Evolutionary conservation across 2,113 vertebrate species (phyloP).

Genomic region (Pogona vitticeps): DNA sequence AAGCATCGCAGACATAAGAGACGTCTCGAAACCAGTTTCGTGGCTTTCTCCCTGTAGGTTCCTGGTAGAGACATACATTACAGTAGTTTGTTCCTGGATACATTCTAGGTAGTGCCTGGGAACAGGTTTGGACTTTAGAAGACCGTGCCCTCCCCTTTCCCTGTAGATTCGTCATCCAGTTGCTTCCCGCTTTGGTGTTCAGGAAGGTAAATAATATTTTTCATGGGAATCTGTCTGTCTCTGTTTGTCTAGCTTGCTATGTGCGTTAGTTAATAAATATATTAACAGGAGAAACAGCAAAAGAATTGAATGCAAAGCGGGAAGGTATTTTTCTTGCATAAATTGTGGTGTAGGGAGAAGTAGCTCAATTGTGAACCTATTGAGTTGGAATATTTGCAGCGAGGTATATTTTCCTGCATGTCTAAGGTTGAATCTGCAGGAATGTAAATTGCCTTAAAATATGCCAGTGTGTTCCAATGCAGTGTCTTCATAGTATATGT

Average conservation of each 20-base stretch:
- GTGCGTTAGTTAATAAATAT: no score
- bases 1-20: background rate
- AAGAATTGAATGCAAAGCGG: no score
- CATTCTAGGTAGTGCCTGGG: background rate
- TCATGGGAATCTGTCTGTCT: no score
- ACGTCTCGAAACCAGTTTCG: accelerated
- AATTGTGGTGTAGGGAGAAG: background rate
- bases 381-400: background rate
- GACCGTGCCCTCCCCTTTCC: no score
- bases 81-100: background rate
- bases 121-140: no score
- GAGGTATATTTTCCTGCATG: background rate
- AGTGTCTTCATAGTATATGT: background rate
- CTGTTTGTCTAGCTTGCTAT: no score
- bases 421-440: background rate
- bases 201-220: no score
- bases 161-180: no score
- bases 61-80: background rate
- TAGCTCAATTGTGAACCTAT: background rate
- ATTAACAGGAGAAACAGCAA: no score
- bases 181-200: no score
- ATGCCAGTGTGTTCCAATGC: background rate
- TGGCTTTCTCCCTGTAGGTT: accelerated
- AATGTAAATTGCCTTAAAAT: background rate
- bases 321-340: background rate